Evolutionary conservation across 2,797 vertebrate species (phyloP), one percentile per base, ranked within the genome.

Genomic region (Brachymystax lenok): DNA sequence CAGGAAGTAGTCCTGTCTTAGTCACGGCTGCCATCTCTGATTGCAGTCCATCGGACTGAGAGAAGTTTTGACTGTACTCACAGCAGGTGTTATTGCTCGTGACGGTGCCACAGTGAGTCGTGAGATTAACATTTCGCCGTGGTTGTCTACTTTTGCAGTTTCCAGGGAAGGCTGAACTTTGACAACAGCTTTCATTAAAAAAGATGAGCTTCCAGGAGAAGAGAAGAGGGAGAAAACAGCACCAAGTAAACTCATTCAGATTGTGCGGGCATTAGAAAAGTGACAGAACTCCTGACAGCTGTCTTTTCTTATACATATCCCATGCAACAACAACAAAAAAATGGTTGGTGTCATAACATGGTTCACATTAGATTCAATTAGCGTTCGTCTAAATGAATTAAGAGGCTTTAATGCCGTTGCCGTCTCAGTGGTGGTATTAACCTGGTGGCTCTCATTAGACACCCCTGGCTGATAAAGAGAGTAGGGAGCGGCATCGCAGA

Each of bases 361-460:
- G 89, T 90, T 92, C 86, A 90, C 86, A 84, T 76, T 80, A 88
- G 88, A 90, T 91, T 93, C 90, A 91, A 91, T 93, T 92, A 92
- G 88, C 81, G 77, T 87, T 87, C n/a, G 88, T 88, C 90, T 86
- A 90, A 92, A 91, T 93, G 89, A 93, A 93, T 93, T 91, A 92
- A 90, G 88, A 92, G 89, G 87, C 91, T 92, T 88, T 92, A 92
- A 90, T 87, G 84, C 89, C 5, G 85, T 86, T 82, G 90, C 89
- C 88, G 90, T 90, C 92, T 85, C 84, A 87, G 86, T 88, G 88
- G 87, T 87, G 91, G 90, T 92, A 92, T 93, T 94, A 93, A 93
- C 92, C 91, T 87, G 88, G 89, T 91, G 90, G 88, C 88, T 91
- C 91, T 93, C 92, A 92, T 93, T 93, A 94, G 89, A 90, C 90